These are phyloP conservation scores for Nothocercus julius DNA, from an alignment of 2,113 vertebrate species.

Conservation along the genomic window DNA sequence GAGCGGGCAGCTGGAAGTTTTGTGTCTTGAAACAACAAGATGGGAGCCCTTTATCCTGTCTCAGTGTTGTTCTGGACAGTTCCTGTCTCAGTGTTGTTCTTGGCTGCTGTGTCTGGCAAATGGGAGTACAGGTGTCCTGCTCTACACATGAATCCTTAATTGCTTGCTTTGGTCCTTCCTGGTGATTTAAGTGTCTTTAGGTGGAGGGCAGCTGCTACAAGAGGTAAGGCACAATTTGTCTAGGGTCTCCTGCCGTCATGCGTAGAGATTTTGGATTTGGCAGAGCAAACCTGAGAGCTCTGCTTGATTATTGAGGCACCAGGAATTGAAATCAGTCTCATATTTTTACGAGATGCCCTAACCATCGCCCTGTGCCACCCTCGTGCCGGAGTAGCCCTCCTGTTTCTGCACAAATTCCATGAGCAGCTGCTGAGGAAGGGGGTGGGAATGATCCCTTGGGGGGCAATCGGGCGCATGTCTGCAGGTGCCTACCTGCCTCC, in stretches of 20 bases:
- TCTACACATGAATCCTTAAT: neutral
- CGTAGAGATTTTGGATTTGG: neutral
- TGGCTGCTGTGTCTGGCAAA: neutral
- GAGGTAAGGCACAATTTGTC: neutral
- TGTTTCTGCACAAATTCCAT: fast-evolving
- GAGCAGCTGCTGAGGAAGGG: neutral
- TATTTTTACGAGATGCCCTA: neutral
- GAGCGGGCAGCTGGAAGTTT: neutral
- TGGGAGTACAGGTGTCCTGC: neutral
- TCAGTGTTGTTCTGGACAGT: neutral
- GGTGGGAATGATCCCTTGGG: neutral
- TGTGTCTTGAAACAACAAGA: neutral
- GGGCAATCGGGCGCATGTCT: fast-evolving
- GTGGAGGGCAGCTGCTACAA: neutral
- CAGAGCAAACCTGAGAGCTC: neutral
- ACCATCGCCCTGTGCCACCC: neutral
- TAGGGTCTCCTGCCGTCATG: neutral
- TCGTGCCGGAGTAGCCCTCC: neutral
- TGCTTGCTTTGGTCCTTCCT: neutral
- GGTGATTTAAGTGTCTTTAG: neutral
- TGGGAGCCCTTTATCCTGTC: neutral
- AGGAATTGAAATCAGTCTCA: neutral
- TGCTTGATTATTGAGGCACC: neutral
- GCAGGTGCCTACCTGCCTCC: neutral
- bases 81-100: neutral